Base-by-base conservation (phyloP, 2,113 vertebrate genomes). In the Myotis brandtii region DNA sequence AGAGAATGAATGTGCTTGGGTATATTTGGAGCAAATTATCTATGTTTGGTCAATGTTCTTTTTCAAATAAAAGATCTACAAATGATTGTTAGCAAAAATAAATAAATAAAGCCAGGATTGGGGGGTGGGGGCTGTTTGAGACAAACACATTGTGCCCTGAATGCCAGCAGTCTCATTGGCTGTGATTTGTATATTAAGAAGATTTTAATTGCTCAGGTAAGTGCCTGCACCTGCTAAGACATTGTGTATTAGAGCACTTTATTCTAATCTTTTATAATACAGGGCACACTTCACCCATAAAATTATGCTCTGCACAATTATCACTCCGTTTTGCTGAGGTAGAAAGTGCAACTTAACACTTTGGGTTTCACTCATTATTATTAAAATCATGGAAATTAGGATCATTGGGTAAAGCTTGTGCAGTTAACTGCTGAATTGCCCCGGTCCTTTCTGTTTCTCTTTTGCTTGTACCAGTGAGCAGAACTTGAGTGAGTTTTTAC, bases 191-290 rank as follows among this genome's bases (percentile, higher is more conserved):
- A 97, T 98, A 98, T 98, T 98, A 98, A 99, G 98, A 98, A 98
- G 98, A 95, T 98, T 98, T 98, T 99, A 99, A 99, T 99, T 99
- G 98, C 98, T 96, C 98, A 99, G 98, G 98, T 99, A 99, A 99
- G 98, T 99, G 98, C 97, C 96, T 98, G 98, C 98, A 98, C 98
- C 98, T 99, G 98, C 98, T 98, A 98, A 98, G 98, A 98, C 97
- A 97, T 97, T 98, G 98, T 98, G 97, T 98, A 98, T 98, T 98
- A 98, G 98, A 98, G 98, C 97, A 98, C 98, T 98, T 98, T 98
- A 98, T 98, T 98, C 98, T 98, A 98, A 98, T 98, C 98, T 97
- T 98, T 98, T 98, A 98, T 97, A 98, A 98, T 98, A 98, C 98
- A 98, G 98, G 98, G 98, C 98, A 98, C 98, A 98, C 98, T 98